These are phyloP conservation scores for Drosophila burlai DNA, from an alignment of 1,140 invertebrate species.

Conservation along the genomic window DNA sequence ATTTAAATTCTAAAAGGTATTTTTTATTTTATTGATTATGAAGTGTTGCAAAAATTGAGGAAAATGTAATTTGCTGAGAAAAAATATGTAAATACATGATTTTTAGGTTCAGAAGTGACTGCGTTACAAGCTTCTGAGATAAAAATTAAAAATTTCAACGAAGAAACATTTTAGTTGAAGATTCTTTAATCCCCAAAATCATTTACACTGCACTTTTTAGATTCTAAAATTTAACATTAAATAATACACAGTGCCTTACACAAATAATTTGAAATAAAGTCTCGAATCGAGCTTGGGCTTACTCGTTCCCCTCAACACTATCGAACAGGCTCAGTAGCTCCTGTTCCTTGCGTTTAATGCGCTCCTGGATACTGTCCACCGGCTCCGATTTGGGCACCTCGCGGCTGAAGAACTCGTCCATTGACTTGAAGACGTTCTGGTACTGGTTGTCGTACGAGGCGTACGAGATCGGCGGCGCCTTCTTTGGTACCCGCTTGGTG, in stretches of 20 bases:
- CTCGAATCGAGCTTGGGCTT: slow-evolving; percentile 8
- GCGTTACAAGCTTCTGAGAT: too few species aligned
- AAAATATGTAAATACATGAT: too few species aligned
- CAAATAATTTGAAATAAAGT: slow-evolving; percentile 37
- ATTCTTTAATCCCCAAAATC: background rate
- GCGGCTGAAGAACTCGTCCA: slow-evolving; percentile 73
- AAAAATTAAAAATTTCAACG: background rate
- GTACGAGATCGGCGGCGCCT: slow-evolving; percentile 24
- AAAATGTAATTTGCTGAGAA: too few species aligned
- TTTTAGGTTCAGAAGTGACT: too few species aligned
- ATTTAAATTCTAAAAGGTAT: too few species aligned
- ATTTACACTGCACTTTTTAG: background rate
- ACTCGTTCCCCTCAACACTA: slow-evolving; percentile 39
- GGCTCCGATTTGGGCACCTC: slow-evolving; percentile 70
- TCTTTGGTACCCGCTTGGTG: slow-evolving; percentile 59
- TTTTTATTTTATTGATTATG: too few species aligned
- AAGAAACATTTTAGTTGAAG: background rate
- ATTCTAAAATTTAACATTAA: background rate
- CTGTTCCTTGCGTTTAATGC: slow-evolving; percentile 72
- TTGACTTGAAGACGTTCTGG: slow-evolving; percentile 64
- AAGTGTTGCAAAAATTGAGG: too few species aligned
- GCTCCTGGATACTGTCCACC: slow-evolving; percentile 63
- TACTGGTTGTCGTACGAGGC: slow-evolving; percentile 39
- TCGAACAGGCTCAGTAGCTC: slow-evolving; percentile 76
- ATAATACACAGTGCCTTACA: background rate